A percentile compares a stretch with the other conserved stretches of the same genome.
Evolutionary conservation across 2,888 invertebrate genomes (phyloP).

Genomic region (Cosmopolites sordidus): DNA sequence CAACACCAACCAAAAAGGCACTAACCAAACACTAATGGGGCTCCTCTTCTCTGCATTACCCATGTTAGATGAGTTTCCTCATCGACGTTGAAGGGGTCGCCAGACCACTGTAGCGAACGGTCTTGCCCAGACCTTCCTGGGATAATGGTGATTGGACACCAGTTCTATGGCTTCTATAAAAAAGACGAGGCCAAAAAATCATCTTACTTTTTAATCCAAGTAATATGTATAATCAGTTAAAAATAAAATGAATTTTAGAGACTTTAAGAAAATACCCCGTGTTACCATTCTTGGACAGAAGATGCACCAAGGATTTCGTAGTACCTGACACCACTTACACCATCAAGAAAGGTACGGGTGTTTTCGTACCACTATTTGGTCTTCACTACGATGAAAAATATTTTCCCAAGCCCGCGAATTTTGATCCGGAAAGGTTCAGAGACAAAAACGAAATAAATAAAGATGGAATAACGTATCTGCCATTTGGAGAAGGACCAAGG

Average conservation of each 20-base stretch:
- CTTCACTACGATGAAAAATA: slow-evolving; percentile 37
- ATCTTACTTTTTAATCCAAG: no score
- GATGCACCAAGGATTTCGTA: slow-evolving; percentile 36
- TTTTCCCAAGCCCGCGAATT: slow-evolving; percentile 37
- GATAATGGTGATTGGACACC: no score
- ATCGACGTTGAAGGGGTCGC: no score
- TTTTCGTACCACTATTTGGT: slow-evolving; percentile 38
- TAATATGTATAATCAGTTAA: not conserved
- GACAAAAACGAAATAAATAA: slow-evolving; percentile 29
- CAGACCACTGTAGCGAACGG: no score
- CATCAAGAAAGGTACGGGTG: slow-evolving; percentile 41
- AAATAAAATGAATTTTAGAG: slow-evolving; percentile 38
- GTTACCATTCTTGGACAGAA: slow-evolving; percentile 39
- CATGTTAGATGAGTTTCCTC: no score
- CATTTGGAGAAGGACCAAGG: slow-evolving; percentile 38
- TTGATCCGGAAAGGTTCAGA: slow-evolving; percentile 36
- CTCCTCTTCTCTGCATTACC: no score
- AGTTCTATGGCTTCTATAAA: no score
- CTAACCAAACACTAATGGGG: no score
- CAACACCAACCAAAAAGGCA: no score
- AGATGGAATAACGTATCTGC: slow-evolving; percentile 33
- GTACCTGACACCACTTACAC: slow-evolving; percentile 34
- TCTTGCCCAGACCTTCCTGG: no score
- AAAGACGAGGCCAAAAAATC: no score
- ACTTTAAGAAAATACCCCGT: slow-evolving; percentile 48